Evolutionary conservation across 1,140 invertebrate genomes (phyloP), one percentile per base, ranked within the genome.

Genomic region (Stegodyphus dumicola): DNA sequence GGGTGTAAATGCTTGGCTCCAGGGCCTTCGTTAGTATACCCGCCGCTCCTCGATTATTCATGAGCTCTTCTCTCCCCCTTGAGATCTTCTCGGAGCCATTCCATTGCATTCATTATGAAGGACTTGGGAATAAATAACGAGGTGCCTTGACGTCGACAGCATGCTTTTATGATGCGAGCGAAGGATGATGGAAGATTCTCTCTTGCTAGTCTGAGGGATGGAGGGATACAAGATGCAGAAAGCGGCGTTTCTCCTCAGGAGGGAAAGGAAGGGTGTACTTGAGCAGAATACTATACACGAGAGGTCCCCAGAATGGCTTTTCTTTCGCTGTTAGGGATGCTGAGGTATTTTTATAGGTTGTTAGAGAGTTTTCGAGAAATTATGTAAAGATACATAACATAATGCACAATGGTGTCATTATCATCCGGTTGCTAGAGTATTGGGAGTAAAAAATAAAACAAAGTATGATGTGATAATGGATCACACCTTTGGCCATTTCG

Each of bases 51-150:
- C 56, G 56, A 60, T 60, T 60, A 60, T 60, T 60, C 56, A 60
- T 60, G 9, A 9, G 15, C 56, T 60, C 15, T 15, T 60, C 56
- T 1, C 15, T 15, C 56, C 56, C 56, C 56, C 56, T 60, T 15
- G 56, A 60, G 56, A 60, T 60, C 56, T 60, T 60, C 56, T 11
- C 9, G 15, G 56, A 60, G 56, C 56, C 15, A 60, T 60, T 60
- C 56, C 56, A 15, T 60, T 60, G 56, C 56, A 60, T 60, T 60
- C 56, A 60, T 60, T 60, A 60, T 9, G 56, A 60, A 60, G 56
- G 56, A 60, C 56, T 60, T 60, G 56, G 56, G 56, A 60, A 60
- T 60, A 60, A 60, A 60, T 60, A 60, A 60, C 56, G 56, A 60
- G 56, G 9, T 11, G 56, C 56, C 56, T 60, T 60, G 56, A 60